Evolutionary conservation across 1,140 invertebrate genomes (phyloP), one percentile per base, ranked within the genome.

Genomic region (Microplitis demolitor): DNA sequence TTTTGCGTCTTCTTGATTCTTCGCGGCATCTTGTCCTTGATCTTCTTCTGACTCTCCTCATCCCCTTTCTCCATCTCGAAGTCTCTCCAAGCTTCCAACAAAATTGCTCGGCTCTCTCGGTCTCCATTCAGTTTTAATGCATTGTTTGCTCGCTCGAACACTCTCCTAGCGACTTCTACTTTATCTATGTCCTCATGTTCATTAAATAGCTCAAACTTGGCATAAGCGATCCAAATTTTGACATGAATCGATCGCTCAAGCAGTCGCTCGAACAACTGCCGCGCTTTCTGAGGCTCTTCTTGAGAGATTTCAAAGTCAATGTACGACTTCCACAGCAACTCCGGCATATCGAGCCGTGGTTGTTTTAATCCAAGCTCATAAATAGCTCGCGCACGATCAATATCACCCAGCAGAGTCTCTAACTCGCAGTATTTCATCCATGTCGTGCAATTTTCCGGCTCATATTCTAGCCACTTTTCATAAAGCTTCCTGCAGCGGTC

Each of bases 361-460:
- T 99, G 98, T 76, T 92, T 91, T 14, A 97, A 92, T 37, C 97
- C 98, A 75, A 99, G 89, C 88, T 99, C 96, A 87, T 97, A 99
- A 78, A 99, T 96, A 8, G 94, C 93, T 78, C 98, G 88, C 0
- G 97, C 96, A 78, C 98, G 90, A 35, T 98, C 96, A 4, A 90
- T 89, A 82, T 99, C 98, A 13, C 97, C 98, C 39, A 99, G 87
- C 51, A 98, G 90, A n/a, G 94, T 97, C 88, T 99, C 98, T 60
- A 99, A 87, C 87, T 99, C 98, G 50, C 97, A 97, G 91, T 98
- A 99, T 90, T 97, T 98, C 88, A 98, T 98, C 98, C 98, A 99
- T 0, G 97, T 97, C 1, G 96, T 95, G 82, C 97, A 98, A 85
- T 99, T 99, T 88, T 99, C 97, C 16, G 98, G 93, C 0, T 94